These are phyloP conservation scores for Paradisaea rubra DNA, from an alignment of 2,113 vertebrate genomes.

Conservation along the genomic window DNA sequence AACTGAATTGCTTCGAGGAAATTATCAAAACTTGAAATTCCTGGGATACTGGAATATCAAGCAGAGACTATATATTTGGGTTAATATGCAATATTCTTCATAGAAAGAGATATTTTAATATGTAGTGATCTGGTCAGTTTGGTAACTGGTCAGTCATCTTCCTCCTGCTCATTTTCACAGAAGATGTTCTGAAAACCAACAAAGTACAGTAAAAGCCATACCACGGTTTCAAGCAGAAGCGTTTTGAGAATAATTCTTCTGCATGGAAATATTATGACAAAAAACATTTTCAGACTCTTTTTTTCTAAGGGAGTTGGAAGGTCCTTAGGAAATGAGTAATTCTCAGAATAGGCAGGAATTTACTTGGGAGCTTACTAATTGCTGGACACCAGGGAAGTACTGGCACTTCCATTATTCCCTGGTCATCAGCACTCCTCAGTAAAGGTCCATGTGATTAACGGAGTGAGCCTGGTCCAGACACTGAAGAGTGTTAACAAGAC, in stretches of 20 bases:
- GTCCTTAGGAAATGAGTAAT: constrained; percentile 24
- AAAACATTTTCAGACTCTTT: background rate
- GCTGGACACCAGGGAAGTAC: background rate
- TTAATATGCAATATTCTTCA: background rate
- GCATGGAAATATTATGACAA: background rate
- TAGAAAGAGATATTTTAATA: background rate
- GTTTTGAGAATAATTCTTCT: background rate
- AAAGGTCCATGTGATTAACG: background rate
- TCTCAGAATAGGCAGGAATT: background rate
- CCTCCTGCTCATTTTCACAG: background rate
- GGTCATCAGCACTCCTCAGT: background rate
- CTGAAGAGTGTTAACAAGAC: background rate
- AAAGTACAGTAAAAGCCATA: background rate
- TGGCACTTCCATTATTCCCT: background rate
- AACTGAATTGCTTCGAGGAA: background rate
- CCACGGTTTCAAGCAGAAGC: background rate
- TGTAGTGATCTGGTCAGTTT: background rate
- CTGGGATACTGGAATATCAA: background rate
- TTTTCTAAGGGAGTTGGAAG: background rate
- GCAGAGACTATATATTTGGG: background rate
- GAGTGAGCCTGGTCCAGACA: background rate
- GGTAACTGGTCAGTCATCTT: background rate
- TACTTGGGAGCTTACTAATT: background rate
- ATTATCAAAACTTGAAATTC: background rate
- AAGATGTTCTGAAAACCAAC: background rate